These are phyloP conservation scores for Bimastos eiseni DNA, from an alignment of 2,888 invertebrate species.

Conservation along the genomic window DNA sequence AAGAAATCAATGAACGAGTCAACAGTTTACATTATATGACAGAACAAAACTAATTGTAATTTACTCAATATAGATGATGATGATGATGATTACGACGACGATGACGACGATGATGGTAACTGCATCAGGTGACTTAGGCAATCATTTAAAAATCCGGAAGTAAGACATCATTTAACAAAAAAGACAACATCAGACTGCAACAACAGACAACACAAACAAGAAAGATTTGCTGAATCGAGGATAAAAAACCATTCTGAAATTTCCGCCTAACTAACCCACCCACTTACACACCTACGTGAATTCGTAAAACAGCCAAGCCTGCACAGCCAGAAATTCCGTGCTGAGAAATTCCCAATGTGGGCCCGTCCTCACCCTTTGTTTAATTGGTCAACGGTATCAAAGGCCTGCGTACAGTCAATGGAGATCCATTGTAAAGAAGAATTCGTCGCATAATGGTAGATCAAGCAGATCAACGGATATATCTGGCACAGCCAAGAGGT, in stretches of 20 bases:
- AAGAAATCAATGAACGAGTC: not conserved
- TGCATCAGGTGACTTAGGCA: not conserved
- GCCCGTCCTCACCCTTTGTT: not conserved
- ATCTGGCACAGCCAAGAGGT: not conserved
- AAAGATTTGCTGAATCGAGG: not conserved
- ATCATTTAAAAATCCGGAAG: not conserved
- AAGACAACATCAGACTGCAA: not conserved
- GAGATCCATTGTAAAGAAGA: not conserved
- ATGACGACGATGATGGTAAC: not conserved
- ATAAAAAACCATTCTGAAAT: not conserved
- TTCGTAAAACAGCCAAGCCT: not conserved
- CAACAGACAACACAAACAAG: not conserved
- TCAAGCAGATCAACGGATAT: not conserved
- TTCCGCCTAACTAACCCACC: not conserved
- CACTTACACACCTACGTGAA: not conserved
- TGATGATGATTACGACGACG: too few relatives aligned
- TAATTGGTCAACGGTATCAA: conserved; percentile 13
- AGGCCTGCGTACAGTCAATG: not conserved
- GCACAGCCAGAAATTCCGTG: not conserved
- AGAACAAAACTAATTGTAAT: not conserved
- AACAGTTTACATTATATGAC: not conserved
- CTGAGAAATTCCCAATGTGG: not conserved
- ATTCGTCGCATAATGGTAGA: not conserved
- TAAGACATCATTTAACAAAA: not conserved
- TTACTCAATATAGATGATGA: too few relatives aligned